Conservation (phyloP, 2,888 invertebrate species). For the Trachelus stipa region DNA sequence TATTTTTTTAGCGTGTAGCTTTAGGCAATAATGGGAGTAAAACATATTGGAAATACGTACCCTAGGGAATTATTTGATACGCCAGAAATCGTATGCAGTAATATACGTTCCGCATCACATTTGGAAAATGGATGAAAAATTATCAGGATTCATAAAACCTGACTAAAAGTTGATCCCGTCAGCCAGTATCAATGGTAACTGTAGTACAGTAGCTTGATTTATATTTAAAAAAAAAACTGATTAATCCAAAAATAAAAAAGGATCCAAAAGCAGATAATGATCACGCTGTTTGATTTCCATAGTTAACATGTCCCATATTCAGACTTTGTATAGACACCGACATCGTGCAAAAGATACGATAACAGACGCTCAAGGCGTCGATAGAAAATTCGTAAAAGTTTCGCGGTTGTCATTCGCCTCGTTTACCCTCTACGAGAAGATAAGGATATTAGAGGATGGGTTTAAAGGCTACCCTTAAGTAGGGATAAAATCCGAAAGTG, state of each 20-base stretch:
- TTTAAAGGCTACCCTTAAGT: not conserved
- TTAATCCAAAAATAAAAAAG: not conserved
- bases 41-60: not conserved
- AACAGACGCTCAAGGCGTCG: not conserved
- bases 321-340: not conserved
- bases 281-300: not conserved
- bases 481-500: not conserved
- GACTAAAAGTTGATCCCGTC: not conserved
- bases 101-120: not conserved
- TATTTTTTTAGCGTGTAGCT: not conserved
- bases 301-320: not conserved
- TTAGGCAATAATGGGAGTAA: not conserved
- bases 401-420: not conserved
- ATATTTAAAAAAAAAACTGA: not conserved
- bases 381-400: not conserved
- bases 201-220: not conserved
- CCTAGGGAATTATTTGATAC: not conserved
- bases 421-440: not conserved
- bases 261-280: not conserved
- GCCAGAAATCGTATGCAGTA: not conserved
- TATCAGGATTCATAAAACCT: not conserved
- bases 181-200: not conserved
- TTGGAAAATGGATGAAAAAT: not conserved
- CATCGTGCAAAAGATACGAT: not conserved
- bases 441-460: not conserved